These are phyloP conservation scores for Sisor rabdophorus DNA, from an alignment of 2,113 vertebrate species.

Conservation along the genomic window DNA sequence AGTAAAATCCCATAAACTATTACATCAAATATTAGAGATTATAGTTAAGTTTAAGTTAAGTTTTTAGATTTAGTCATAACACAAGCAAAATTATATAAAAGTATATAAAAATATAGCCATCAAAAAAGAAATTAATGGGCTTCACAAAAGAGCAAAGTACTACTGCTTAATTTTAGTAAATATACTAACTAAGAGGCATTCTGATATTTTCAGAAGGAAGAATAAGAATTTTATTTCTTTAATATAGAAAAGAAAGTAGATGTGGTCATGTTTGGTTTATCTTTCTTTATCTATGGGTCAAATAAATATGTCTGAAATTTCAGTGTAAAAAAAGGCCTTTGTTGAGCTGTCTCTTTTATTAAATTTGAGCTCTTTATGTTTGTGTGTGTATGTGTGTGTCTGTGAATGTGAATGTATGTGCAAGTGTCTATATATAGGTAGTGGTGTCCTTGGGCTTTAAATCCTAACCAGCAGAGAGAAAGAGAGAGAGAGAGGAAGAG, in stretches of 20 bases:
- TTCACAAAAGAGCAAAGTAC: background rate
- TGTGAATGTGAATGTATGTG: too few species aligned
- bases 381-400: too few species aligned
- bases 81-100: background rate
- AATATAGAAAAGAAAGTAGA: conserved; percentile 1
- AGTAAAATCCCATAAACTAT: background rate
- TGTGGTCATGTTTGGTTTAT: conserved; percentile 43
- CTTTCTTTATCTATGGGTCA: conserved; percentile 53
- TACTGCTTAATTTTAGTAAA: background rate
- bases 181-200: conserved; percentile 17
- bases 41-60: background rate
- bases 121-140: background rate
- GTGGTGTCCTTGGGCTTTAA: too few species aligned
- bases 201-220: conserved; percentile 14
- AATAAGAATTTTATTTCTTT: background rate
- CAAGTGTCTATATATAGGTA: conserved; percentile 10
- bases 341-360: too few species aligned
- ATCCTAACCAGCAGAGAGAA: too few species aligned
- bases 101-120: background rate
- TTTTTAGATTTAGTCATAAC: background rate
- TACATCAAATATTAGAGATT: background rate
- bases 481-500: too few species aligned
- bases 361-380: too few species aligned
- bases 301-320: conserved; percentile 49
- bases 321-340: conserved; percentile 52